Evolutionary conservation across 2,797 vertebrate species (phyloP).

Genomic region (Dermochelys coriacea): DNA sequence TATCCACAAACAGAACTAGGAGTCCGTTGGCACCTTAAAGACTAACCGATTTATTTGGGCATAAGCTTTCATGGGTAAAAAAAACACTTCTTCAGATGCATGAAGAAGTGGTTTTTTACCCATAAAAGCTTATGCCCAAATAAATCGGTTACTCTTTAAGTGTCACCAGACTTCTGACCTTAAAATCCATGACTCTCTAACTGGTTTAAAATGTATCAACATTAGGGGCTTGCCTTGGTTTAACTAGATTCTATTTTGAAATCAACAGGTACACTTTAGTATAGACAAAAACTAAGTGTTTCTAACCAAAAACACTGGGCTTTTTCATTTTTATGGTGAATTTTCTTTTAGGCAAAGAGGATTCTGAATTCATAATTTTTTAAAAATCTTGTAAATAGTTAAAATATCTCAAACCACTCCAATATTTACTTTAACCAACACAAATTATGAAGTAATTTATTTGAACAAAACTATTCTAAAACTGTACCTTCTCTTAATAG

Average conservation of each 20-base stretch:
- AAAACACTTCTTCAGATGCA: no score
- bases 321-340: background rate
- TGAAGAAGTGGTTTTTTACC: no score
- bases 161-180: background rate
- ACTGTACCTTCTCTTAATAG: constrained; percentile 44
- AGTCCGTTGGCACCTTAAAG: no score
- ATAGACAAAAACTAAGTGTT: background rate
- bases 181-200: background rate
- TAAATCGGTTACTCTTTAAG: no score
- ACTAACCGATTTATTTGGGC: no score
- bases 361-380: background rate
- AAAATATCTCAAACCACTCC: background rate
- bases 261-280: background rate
- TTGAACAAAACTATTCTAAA: constrained; percentile 33
- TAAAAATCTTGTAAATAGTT: background rate
- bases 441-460: constrained; percentile 27
- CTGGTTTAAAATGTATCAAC: background rate
- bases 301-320: background rate
- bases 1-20: no score
- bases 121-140: no score
- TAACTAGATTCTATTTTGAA: background rate
- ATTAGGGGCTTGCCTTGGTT: accelerated
- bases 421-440: background rate
- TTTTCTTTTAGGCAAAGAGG: background rate
- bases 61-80: no score